A percentile compares a stretch with the other conserved stretches of the same genome.
Conservation (phyloP, 2,797 vertebrate genomes). For the Avahi laniger region DNA sequence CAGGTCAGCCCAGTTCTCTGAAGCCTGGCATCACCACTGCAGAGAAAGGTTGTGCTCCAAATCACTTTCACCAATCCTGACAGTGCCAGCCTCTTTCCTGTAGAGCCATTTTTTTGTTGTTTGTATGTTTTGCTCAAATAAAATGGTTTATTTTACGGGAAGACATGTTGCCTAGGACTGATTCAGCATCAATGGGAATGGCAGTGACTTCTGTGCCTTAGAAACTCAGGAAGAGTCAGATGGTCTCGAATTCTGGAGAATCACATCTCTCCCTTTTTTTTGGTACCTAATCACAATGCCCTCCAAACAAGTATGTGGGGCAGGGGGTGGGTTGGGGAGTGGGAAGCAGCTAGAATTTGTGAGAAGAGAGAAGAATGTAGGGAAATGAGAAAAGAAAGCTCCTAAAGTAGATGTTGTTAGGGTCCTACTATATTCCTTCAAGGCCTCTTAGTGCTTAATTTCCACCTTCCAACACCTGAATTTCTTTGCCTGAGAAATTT, state of each 20-base stretch:
- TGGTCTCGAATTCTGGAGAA: background rate
- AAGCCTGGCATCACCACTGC: background rate
- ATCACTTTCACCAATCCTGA: background rate
- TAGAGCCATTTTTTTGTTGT: background rate
- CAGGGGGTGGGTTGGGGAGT: too few species aligned
- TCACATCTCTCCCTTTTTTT: background rate
- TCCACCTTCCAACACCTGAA: background rate
- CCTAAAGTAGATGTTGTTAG: background rate
- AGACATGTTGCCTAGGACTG: background rate
- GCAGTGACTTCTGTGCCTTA: background rate
- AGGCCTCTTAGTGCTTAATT: background rate
- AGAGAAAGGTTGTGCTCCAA: background rate
- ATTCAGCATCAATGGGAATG: background rate
- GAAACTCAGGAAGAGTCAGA: background rate
- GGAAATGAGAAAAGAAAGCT: background rate
- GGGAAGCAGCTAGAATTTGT: background rate
- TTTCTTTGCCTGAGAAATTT: background rate
- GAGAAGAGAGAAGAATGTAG: background rate
- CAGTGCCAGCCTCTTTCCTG: background rate
- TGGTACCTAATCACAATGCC: background rate
- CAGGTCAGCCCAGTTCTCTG: background rate
- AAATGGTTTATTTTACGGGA: background rate
- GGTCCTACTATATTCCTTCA: background rate
- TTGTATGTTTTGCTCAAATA: background rate
- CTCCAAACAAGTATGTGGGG: background rate